Percentiles rank a stretch among this genome's conserved stretches.
These are phyloP conservation scores for Spisula subtruncata DNA, from an alignment of 2,888 invertebrate genomes.

Conservation along the genomic window DNA sequence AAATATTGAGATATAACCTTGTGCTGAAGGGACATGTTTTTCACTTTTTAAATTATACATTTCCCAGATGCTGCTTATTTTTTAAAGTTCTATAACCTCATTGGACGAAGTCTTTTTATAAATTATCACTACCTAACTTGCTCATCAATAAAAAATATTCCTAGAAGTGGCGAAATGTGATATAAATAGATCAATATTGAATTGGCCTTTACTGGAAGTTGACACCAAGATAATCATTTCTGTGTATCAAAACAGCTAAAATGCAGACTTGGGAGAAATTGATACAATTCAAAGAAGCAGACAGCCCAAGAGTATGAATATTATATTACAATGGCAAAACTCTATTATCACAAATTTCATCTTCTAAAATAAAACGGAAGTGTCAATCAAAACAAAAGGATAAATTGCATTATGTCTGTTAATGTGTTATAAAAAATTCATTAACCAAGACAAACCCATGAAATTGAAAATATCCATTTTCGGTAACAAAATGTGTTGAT, in stretches of 20 bases:
- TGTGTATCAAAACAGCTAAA: no score
- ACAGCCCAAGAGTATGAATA: constrained; percentile 16
- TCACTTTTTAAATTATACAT: no score
- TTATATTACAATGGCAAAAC: background rate
- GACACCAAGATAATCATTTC: background rate
- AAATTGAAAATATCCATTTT: background rate
- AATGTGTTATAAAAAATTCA: constrained; percentile 15
- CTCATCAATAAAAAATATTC: background rate
- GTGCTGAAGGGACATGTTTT: no score
- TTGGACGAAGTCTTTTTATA: background rate
- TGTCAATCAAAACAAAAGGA: constrained; percentile 10
- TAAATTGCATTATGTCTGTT: background rate
- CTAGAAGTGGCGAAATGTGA: background rate
- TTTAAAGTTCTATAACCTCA: no score
- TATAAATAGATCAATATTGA: background rate
- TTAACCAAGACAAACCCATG: background rate
- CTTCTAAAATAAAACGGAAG: background rate
- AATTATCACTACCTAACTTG: background rate
- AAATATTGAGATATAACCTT: no score
- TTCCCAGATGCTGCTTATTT: no score
- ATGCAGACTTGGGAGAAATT: no score
- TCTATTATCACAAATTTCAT: background rate
- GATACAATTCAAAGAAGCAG: background rate
- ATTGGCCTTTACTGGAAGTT: background rate
- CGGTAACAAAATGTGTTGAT: background rate